Evolutionary conservation across 2,888 invertebrate species (phyloP), one percentile per base, ranked within the genome.

Genomic region (Phaedon cochleariae): DNA sequence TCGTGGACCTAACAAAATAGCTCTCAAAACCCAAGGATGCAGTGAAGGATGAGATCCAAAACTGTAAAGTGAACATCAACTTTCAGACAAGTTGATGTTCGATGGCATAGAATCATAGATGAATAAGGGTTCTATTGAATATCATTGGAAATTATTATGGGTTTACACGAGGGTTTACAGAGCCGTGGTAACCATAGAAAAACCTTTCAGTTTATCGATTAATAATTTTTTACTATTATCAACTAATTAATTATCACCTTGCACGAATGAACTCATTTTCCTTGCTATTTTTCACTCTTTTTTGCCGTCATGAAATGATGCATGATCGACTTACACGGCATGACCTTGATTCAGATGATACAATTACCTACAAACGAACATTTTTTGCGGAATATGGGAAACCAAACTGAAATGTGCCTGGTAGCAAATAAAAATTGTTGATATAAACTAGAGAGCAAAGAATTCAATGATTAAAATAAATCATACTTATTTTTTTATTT

Each of bases 361-460:
- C 29, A 12, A 54, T 54, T 54, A 54, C 54, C 34, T 31, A 34
- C 17, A 37, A 37, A 54, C 21, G 34, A 54, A 37, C 31, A 26
- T 57, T 54, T 57, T 57, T 57, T 57, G 57, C 57, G 31, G 57
- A 57, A 26, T 26, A 18, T 17, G 45, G 15, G 45, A 57, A 57
- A 57, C 57, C 26, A 29, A 41, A 41, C 12, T 41, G 15, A 15
- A 10, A 41, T 12, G 41, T 34, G 31, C 9, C 31, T 34, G 31
- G 9, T 34, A 10, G 10, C 31, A 10, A 9, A 34, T 2, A 10
- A 15, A 41, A 15, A 41, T 15, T 41, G 15, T 34, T 34, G 10
- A 41, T 3, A 2, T 12, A 41, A 15, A 41, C 41, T 41, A 5
- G 3, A 26, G 26, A 15, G 41, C 34, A 34, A 2, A 34, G 2